A percentile compares a stretch with the other conserved stretches of the same genome.
Conservation (phyloP, 1,140 invertebrate genomes). For the Apocrypta bakeri region DNA sequence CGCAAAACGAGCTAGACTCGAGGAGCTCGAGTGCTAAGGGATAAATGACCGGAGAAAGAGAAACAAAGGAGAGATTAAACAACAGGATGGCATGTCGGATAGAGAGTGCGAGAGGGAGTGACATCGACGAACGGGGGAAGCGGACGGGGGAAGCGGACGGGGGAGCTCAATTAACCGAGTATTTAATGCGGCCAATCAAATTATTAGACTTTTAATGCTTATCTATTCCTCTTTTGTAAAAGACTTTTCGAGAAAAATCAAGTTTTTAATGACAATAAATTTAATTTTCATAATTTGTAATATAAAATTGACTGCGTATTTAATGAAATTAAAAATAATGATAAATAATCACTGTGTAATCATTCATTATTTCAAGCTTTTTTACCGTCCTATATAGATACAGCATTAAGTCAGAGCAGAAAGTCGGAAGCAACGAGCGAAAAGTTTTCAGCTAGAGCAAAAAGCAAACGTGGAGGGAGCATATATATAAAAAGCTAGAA, state of each 20-base stretch:
- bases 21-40: slow-evolving; percentile 23
- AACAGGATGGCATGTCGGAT: slow-evolving; percentile 20
- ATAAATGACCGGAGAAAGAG: slow-evolving; percentile 43
- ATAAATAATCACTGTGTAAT: too few species aligned
- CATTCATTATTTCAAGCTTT: neutral
- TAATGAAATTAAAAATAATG: too few species aligned
- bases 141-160: slow-evolving; percentile 16
- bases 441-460: neutral
- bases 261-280: too few species aligned
- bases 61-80: slow-evolving; percentile 46
- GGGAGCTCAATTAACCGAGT: slow-evolving; percentile 46
- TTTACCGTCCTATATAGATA: neutral
- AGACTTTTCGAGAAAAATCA: too few species aligned
- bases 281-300: too few species aligned
- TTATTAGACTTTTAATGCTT: slow-evolving; percentile 20
- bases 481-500: neutral
- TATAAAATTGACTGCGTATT: too few species aligned
- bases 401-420: neutral
- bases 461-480: neutral
- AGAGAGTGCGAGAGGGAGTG: slow-evolving; percentile 31
- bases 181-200: slow-evolving; percentile 41
- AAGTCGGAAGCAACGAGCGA: neutral
- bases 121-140: neutral
- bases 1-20: neutral
- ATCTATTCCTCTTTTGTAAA: too few species aligned